Percentiles rank a stretch among this genome's conserved stretches.
These are phyloP conservation scores for Cephalopachus bancanus DNA, from an alignment of 2,797 vertebrate genomes.

Conservation along the genomic window DNA sequence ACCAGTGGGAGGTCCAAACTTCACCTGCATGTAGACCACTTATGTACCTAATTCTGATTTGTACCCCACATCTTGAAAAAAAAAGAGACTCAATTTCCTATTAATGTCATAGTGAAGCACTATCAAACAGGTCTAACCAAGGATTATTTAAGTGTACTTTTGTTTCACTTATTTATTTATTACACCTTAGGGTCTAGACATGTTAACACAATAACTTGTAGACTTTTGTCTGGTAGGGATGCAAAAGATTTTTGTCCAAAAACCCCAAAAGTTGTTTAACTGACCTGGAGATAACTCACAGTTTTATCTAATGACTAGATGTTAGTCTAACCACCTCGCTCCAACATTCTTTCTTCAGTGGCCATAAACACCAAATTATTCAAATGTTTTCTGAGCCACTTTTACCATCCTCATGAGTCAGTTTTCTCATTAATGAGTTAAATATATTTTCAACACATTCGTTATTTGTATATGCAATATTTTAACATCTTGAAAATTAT, in stretches of 20 bases:
- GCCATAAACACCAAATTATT: background rate
- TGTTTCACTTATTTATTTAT: background rate
- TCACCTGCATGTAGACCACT: too few species aligned
- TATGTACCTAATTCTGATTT: too few species aligned
- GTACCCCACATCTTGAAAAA: too few species aligned
- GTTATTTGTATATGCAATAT: background rate
- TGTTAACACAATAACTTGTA: background rate
- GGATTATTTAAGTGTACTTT: background rate
- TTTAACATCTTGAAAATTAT: constrained; percentile 34
- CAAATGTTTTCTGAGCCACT: background rate
- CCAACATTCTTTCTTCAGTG: background rate
- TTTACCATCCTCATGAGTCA: background rate
- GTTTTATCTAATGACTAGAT: background rate
- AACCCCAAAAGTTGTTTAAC: background rate
- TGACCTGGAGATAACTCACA: background rate
- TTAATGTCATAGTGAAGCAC: too few species aligned
- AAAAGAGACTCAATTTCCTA: background rate
- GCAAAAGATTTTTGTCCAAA: background rate
- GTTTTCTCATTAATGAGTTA: background rate
- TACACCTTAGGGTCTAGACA: background rate
- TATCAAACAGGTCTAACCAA: background rate
- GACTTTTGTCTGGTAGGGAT: background rate
- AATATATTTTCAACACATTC: background rate
- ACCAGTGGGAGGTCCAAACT: too few species aligned
- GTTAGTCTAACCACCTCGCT: background rate